Base-by-base conservation (phyloP, 1,140 invertebrate species). In the Drosophila sproati region DNA sequence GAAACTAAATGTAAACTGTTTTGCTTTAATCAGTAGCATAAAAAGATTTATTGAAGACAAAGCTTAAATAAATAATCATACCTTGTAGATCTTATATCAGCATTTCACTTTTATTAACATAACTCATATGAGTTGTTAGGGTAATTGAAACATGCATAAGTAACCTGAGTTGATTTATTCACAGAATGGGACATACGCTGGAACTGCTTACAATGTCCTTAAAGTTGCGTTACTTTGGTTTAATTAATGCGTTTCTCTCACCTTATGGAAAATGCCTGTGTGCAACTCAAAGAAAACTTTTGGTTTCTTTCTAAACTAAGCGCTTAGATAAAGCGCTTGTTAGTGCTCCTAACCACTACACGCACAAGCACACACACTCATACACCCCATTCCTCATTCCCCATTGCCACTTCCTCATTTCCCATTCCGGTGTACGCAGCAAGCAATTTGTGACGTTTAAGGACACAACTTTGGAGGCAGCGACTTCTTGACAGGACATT, bases 401-500 rank as follows among this genome's bases (percentile, higher is more conserved):
- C 47, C 68, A 59, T 71, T 55, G 45, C 54, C 20, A 20, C 20
- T 63, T 45, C 32, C 32, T 28, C 50, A 45, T 47, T 8, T 34
- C 37, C 47, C 68, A 59, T 71, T 55, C 45, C 54, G 20, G 20
- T 20, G 20, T 20, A 20, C 20, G 20, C 20, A 20, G 20, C 20
- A 20, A 79, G 83, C 77, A 89, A 88, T 87, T 87, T 87, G 83
- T 89, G 83, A 89, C 83, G 77, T 89, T 88, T 88, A 88, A 80
- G 80, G 80, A 45, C 83, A 73, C 76, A 87, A 77, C 82, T 57
- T 50, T 45, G 55, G 82, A 86, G 79, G 83, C 85, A 83, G 83
- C 80, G 83, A 88, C 85, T 88, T 88, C 85, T 87, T 88, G 83
- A 83, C 83, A 88, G 83, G 80, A 88, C 83, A 88, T 88, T 88